Conservation (phyloP, 2,113 vertebrate genomes). For the Syngnathoides biaculeatus region DNA sequence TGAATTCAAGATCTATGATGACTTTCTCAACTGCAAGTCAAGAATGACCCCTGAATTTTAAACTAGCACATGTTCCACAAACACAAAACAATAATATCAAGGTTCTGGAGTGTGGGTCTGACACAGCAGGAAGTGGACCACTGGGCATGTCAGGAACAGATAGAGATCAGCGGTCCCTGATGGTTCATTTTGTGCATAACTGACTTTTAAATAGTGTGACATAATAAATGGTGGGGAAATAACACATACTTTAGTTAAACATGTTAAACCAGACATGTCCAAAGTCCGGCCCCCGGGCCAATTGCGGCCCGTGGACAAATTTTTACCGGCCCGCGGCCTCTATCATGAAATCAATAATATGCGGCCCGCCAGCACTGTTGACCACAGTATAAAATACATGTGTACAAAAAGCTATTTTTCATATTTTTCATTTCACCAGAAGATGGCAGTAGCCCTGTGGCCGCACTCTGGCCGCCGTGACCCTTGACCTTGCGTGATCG, state of each 20-base stretch:
- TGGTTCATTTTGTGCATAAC: conserved; percentile 25
- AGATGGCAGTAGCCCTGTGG: no score
- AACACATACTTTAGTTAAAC: conserved; percentile 5
- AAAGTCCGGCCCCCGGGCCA: no score
- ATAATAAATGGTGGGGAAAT: conserved; percentile 16
- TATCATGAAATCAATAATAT: no score
- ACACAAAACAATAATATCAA: conserved; percentile 20
- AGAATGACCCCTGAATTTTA: not conserved
- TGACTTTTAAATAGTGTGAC: conserved; percentile 22
- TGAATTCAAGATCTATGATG: not conserved
- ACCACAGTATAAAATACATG: no score
- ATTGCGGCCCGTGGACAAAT: no score
- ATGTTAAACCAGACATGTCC: no score
- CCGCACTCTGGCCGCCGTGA: no score
- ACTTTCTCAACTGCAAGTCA: not conserved
- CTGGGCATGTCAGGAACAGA: conserved; percentile 27
- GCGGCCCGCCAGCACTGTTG: no score
- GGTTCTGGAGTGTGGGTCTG: conserved; percentile 13
- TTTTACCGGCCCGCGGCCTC: no score
- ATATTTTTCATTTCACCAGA: no score
- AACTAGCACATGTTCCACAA: conserved; percentile 4
- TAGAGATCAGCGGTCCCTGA: conserved; percentile 19
- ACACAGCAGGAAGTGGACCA: conserved; percentile 30
- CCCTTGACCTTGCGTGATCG: no score
- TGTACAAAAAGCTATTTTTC: no score